These are phyloP conservation scores for Smittia sp. DNA, from an alignment of 2,888 invertebrate genomes.

Conservation along the genomic window DNA sequence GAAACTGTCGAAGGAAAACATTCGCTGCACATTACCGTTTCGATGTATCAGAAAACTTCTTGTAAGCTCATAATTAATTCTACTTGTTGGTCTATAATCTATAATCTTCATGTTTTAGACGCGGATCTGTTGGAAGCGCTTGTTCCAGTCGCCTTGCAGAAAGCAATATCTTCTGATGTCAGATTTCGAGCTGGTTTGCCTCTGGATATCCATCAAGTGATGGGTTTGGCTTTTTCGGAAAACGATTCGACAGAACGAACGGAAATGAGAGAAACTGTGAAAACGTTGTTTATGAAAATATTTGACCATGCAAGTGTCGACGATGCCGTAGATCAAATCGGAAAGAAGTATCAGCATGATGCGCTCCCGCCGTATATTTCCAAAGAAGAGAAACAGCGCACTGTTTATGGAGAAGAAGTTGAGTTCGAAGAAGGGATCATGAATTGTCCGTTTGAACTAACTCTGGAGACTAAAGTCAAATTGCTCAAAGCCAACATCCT, in stretches of 20 bases:
- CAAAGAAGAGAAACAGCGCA: slow-evolving; percentile 64
- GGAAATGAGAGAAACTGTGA: slow-evolving; percentile 57
- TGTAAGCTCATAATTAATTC: no score
- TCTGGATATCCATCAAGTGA: slow-evolving; percentile 68
- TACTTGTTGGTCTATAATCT: no score
- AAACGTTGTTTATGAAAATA: slow-evolving; percentile 60
- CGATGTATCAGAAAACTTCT: slow-evolving; percentile 85
- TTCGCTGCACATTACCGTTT: slow-evolving; percentile 92
- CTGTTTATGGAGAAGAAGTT: slow-evolving; percentile 71
- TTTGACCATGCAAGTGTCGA: slow-evolving; percentile 64
- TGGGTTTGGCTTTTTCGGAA: slow-evolving; percentile 69
- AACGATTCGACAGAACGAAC: slow-evolving; percentile 52
- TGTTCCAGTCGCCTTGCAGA: slow-evolving; percentile 70
- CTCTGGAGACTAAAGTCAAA: slow-evolving; percentile 14
- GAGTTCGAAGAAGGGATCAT: slow-evolving; percentile 63
- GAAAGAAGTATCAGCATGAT: slow-evolving; percentile 78
- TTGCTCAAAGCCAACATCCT: slow-evolving; percentile 53
- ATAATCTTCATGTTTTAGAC: no score
- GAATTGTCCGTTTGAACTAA: slow-evolving; percentile 63
- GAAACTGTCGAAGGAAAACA: slow-evolving; percentile 73
- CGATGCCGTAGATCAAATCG: slow-evolving; percentile 81
- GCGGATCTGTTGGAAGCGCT: slow-evolving; percentile 82
- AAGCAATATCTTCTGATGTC: slow-evolving; percentile 67
- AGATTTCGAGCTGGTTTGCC: slow-evolving; percentile 78
- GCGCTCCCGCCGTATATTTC: slow-evolving; percentile 80